Evolutionary conservation across 2,797 vertebrate genomes (phyloP).

Genomic region (Momotus momota): DNA sequence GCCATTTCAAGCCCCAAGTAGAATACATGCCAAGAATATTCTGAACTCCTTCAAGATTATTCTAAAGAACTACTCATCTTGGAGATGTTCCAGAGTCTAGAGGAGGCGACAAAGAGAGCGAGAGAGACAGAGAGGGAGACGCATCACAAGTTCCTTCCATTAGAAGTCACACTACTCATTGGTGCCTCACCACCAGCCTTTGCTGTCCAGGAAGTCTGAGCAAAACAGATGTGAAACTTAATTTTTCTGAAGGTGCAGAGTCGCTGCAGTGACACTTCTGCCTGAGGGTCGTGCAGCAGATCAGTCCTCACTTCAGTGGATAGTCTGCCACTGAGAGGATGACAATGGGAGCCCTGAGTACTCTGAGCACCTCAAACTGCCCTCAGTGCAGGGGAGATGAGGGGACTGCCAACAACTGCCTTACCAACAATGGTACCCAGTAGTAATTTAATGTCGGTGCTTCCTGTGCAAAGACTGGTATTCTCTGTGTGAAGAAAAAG

Average conservation of each 20-base stretch:
- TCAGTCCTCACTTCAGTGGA: not conserved
- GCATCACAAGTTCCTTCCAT: not conserved
- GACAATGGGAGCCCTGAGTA: not conserved
- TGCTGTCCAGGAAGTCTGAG: not conserved
- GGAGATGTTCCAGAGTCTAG: not conserved
- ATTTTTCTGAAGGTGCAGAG: not conserved
- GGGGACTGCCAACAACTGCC: constrained; percentile 1
- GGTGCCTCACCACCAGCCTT: not conserved
- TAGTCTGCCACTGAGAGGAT: not conserved
- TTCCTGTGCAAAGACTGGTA: constrained; percentile 85
- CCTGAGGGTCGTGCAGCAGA: not conserved
- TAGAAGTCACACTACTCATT: not conserved
- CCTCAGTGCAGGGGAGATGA: not conserved
- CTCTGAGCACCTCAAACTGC: not conserved
- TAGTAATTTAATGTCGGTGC: constrained; percentile 91
- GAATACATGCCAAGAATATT: not conserved
- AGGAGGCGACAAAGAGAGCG: not conserved
- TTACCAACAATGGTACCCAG: constrained; percentile 96
- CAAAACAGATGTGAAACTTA: not conserved
- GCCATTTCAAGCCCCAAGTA: not conserved
- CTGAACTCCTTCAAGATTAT: not conserved
- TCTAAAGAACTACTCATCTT: not conserved
- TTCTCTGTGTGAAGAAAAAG: constrained; percentile 92
- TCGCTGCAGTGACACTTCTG: not conserved
- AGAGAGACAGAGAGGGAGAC: not conserved